A percentile compares a stretch with the other conserved stretches of the same genome.
Conservation (phyloP, 2,888 invertebrate species). For the Limnephilus rhombicus region DNA sequence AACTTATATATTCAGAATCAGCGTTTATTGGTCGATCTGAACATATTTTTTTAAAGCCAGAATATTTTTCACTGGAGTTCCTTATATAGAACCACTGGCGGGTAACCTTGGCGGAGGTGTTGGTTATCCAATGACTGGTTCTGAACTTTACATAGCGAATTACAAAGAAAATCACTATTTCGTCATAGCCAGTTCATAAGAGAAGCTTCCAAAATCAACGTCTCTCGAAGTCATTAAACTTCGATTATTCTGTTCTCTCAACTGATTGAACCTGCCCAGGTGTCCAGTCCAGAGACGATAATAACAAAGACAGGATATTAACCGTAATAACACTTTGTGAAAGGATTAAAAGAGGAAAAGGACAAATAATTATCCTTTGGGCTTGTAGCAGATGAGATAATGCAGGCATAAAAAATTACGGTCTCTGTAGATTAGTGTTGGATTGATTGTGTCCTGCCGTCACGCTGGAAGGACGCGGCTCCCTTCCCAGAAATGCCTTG, state of each 20-base stretch:
- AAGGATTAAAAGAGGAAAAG: not conserved
- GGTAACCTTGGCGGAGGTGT: no score
- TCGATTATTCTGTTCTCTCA: not conserved
- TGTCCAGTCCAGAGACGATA: not conserved
- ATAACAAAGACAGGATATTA: not conserved
- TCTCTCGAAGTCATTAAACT: not conserved
- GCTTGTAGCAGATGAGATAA: not conserved
- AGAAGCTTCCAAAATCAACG: not conserved
- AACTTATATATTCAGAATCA: no score
- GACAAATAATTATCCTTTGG: not conserved
- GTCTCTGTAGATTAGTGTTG: not conserved
- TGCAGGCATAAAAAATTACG: not conserved
- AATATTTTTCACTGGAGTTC: no score
- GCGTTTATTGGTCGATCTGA: no score
- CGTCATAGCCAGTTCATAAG: not conserved
- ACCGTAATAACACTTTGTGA: slow-evolving; percentile 9
- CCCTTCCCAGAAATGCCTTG: not conserved
- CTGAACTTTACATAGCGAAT: no score
- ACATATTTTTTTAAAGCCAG: no score
- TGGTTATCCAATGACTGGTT: no score
- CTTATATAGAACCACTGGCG: no score
- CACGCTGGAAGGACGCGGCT: not conserved
- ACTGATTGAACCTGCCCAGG: not conserved
- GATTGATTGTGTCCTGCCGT: not conserved
- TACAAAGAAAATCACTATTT: not conserved